Evolutionary conservation across 2,797 vertebrate genomes (phyloP), one percentile per base, ranked within the genome.

Genomic region (Trachurus trachurus): DNA sequence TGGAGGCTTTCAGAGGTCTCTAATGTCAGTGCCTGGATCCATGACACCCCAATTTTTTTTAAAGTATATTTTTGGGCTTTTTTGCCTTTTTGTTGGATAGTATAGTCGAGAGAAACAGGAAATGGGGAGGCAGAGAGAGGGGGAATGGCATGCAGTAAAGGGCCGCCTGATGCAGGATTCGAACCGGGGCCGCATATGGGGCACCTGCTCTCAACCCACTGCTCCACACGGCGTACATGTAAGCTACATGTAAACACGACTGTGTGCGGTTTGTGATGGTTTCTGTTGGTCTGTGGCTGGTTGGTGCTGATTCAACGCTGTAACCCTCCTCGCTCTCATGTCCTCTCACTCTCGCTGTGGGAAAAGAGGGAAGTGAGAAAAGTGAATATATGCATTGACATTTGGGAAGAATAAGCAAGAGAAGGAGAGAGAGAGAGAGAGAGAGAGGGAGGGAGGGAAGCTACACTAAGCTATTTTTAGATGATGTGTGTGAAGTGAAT

Each of bases 381-480:
- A 53, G 21, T 74, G 21, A 75, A 70, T 80, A 65, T 54, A 68
- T 64, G 37, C 53, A 62, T 57, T 37, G 62, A 71, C 37, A 65
- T 50, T 62, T 61, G 49, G 22, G 31, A 22, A 17, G 39, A 17
- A 22, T 31, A 53, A 21, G 21, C 21, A 12, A 60, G 31, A 56
- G 21, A 13, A 26, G 3, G 9, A 53, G 22, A 6, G 26, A 9
- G 47, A 37, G 26, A 8, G 12, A 3, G 2, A 17, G 44, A 59
- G 21, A 47, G 45, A 21, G 54, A 22, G 12, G 26, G 31, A 16
- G 19, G 9, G 34, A 37, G 34, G 8, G 34, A 37, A 1, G 56
- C 2, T 13, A 22, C 40, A 47, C 19, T 50, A 45, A 39, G 19
- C 29, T 45, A n/a, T 61, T 54, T 69, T 17, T 22, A 17, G 47